Evolutionary conservation across 2,113 vertebrate genomes (phyloP).

Genomic region (Sylvicapra grimmia): DNA sequence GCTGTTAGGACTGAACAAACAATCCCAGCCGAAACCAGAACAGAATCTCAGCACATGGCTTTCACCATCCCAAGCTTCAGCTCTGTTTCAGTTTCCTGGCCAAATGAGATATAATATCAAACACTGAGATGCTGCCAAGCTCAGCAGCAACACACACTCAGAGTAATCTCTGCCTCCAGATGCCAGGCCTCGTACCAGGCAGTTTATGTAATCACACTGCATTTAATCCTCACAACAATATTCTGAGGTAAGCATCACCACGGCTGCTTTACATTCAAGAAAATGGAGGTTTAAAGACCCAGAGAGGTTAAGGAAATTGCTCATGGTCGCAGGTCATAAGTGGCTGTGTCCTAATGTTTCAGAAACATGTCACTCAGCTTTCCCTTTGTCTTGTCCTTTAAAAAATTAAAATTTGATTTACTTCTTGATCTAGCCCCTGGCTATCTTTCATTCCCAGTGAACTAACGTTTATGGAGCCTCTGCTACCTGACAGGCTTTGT

Average conservation of each 20-base stretch:
- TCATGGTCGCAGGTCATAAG: not conserved
- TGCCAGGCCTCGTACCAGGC: conserved; percentile 18
- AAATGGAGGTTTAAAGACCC: not conserved
- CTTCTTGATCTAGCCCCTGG: not conserved
- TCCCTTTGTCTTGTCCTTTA: not conserved
- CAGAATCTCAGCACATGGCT: conserved; percentile 8
- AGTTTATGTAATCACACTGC: not conserved
- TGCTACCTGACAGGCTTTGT: not conserved
- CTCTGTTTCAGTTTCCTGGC: conserved; percentile 29
- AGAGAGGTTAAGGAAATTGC: not conserved
- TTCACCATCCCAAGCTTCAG: conserved; percentile 15
- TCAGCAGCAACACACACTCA: not conserved
- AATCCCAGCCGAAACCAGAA: conserved; percentile 53
- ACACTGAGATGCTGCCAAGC: conserved; percentile 36
- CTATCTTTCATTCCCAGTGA: not conserved
- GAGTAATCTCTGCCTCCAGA: not conserved
- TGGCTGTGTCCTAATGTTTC: not conserved
- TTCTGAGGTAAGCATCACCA: not conserved
- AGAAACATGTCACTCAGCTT: not conserved
- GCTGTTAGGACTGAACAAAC: conserved; percentile 69
- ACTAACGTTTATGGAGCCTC: not conserved
- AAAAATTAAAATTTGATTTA: not conserved
- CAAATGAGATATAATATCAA: conserved; percentile 46
- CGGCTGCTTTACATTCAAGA: not conserved
- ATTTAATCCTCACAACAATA: not conserved